Evolutionary conservation across 2,113 vertebrate genomes (phyloP), one percentile per base, ranked within the genome.

Genomic region (Paraplagusia blochii): DNA sequence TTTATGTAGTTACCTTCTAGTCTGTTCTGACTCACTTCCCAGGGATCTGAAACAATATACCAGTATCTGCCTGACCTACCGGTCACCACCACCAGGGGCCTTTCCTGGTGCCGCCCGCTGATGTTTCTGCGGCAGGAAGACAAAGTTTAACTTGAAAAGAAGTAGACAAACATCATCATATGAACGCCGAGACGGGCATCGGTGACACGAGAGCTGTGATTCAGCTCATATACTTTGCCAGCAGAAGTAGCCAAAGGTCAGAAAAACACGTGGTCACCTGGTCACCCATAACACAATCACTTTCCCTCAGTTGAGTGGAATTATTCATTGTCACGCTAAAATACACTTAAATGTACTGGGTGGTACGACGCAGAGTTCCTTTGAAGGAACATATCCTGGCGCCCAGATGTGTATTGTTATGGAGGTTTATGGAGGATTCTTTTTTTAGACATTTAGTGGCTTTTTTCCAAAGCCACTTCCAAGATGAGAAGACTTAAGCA

Each of bases 31-130:
- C 74, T 64, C 42, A 57, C 11, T 58, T 75, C 63, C 79, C 58
- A 47, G 46, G 54, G 7, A 66, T 14, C 73, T 14, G 56, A 62
- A 83, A 85, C 81, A 85, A 78, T 80, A 66, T 58, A 42, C 63
- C 58, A 52, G 55, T 65, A 48, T 63, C 57, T 85, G 83, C 80
- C 80, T 83, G 76, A 63, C 60, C 42, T 11, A 44, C 46, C 47
- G 1, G 58, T 14, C 58, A 51, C 45, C 38, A 17, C 44, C 11
- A 18, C 19, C 18, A 8, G 11, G 12, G 12, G 48, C 17, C 4
- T 50, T 63, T 74, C 58, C 76, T 58, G 53, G 39, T n/a, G 14
- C 50, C 58, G 56, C 45, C 49, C 40, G 39, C 19, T 18, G 33
- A 66, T 42, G 53, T 35, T 19, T 66, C 51, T 48, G 35, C 44